Evolutionary conservation across 2,113 vertebrate genomes (phyloP).

Genomic region (Erythrocercus mccallii): DNA sequence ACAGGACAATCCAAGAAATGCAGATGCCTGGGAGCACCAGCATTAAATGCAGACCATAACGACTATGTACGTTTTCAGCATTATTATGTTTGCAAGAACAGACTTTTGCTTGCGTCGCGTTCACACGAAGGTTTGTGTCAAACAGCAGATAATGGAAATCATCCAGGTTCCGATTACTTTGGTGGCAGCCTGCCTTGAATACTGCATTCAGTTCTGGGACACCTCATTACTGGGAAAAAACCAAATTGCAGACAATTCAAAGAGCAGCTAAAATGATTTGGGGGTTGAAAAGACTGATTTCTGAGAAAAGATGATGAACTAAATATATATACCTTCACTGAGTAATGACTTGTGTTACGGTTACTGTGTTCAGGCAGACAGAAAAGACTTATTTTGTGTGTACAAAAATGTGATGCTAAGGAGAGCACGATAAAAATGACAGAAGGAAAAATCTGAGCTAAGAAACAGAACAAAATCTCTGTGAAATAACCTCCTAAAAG

Average conservation of each 20-base stretch:
- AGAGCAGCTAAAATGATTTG: constrained; percentile 38
- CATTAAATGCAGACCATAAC: neutral
- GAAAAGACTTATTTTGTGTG: constrained; percentile 26
- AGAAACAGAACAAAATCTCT: constrained; percentile 35
- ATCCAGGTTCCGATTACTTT: neutral
- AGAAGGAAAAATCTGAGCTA: neutral
- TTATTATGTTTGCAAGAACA: neutral
- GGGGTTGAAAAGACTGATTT: constrained; percentile 48
- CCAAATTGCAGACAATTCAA: constrained; percentile 36
- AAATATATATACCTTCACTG: constrained; percentile 23
- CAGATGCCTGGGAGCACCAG: neutral
- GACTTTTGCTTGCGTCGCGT: neutral
- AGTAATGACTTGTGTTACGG: neutral
- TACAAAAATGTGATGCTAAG: constrained; percentile 6
- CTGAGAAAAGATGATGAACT: constrained; percentile 40
- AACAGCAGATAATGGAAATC: constrained; percentile 38
- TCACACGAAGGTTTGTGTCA: constrained; percentile 16
- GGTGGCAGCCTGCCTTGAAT: constrained; percentile 30
- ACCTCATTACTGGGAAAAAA: constrained; percentile 20
- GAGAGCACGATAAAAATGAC: neutral
- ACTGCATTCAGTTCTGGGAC: constrained; percentile 22
- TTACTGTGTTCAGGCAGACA: constrained; percentile 13
- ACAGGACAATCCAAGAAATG: neutral
- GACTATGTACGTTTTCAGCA: neutral
- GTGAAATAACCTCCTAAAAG: constrained; percentile 41